Evolutionary conservation across 2,888 invertebrate genomes (phyloP).

Genomic region (Clitarchus hookeri): DNA sequence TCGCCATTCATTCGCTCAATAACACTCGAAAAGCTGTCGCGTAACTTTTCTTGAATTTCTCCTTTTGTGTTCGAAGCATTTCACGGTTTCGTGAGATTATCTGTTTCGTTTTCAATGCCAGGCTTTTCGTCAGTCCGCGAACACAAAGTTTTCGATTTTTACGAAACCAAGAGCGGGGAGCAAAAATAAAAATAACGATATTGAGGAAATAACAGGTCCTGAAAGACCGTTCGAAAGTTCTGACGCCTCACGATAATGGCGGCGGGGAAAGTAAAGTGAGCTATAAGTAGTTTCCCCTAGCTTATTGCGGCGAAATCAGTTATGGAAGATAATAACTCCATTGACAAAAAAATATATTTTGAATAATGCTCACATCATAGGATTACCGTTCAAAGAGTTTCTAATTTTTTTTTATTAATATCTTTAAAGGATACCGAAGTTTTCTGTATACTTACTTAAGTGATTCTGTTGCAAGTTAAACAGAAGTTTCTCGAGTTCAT

Average conservation of each 20-base stretch:
- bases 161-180: neutral
- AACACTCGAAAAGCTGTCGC: neutral
- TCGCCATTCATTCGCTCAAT: neutral
- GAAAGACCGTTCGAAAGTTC: neutral
- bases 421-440: no score
- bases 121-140: neutral
- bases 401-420: no score
- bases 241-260: neutral
- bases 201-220: neutral
- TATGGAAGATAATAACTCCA: no score
- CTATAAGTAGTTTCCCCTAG: neutral
- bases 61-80: neutral
- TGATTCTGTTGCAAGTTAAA: no score
- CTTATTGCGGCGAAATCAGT: no score
- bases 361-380: no score
- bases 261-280: neutral
- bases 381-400: no score
- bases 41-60: neutral
- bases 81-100: neutral
- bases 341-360: no score
- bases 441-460: no score
- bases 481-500: no score
- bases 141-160: neutral
- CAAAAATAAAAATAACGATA: neutral
- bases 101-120: neutral